Base-by-base conservation (phyloP, 30 jellyfish, hydroid and myxozoan species). In the Aurelia aurita region DNA sequence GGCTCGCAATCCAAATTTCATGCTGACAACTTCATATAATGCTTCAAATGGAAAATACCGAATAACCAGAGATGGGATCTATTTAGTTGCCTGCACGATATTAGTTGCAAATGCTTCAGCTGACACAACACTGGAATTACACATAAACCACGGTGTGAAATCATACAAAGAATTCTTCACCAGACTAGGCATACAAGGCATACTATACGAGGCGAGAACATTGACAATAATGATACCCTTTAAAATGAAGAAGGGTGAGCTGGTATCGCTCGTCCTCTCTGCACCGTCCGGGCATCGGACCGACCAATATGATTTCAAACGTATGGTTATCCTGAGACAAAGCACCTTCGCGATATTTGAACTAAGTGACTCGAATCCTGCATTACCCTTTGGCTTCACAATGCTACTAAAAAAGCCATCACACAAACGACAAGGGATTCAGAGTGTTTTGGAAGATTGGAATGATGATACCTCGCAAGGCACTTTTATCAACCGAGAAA, bases 21-120 rank as follows among this genome's bases (percentile, higher is more conserved):
- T 46, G 44, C 19, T n/a, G 80, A 77, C 89, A n/a, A 55, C 23
- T 31, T 77, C 84, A 3, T 87, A 76, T 58, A 49, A 34, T 19
- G 74, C 74, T 9, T 63, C 25, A 22, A 47, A 26, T 4, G 96
- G 96, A 11, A 54, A n/a, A 51, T 87, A 74, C 69, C 26, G 1
- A 22, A 87, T 85, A 2, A 85, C 87, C 0, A 34, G 51, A 3
- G 72, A 69, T 28, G 90, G 96, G 0, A 44, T 87, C 28, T 87
- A 62, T 49, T 26, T 87, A 58, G 74, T 87, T 23, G 58, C 80
- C 14, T 67, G 88, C 80, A 65, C 72, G 20, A 44, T 87, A 8
- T 15, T 66, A 5, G 31, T 87, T 26, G 45, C 51, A 25, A 77
- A 77, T 53, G 26, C 66, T 20, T 10, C 85, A 25, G 65, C 12